Evolutionary conservation across 2,888 invertebrate genomes (phyloP), one percentile per base, ranked within the genome.

Genomic region (Dasypolia templi): DNA sequence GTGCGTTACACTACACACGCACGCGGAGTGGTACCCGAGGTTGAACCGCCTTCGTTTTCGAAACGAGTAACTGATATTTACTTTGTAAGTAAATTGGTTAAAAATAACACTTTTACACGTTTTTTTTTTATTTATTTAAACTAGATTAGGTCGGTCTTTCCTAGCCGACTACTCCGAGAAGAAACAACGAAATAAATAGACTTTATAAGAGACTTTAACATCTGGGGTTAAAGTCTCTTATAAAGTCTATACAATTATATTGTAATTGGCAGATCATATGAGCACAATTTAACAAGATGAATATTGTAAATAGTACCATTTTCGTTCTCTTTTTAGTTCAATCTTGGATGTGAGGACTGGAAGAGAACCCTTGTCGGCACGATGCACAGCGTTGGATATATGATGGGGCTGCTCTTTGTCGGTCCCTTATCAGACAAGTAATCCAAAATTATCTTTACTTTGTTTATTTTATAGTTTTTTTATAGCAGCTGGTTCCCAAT

Each of bases 361-460:
- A 94, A 93, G 86, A 88, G 95, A 62, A 92, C 95, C 0, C 83
- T 96, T 44, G 91, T 95, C 32, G 96, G 96, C 17, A 95, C 96
- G 9, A 90, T 97, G 58, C 96, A 97, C 86, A 96, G 95, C 81
- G 83, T 94, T 51, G 97, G 97, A 14, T 96, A 96, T 78, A 96
- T 97, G 82, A 88, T 96, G 26, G 97, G 97, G 2, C 87, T 97
- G 51, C 94, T 96, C 42, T 89, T 96, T 39, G 46, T 77, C 0
- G 85, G 86, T 0, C 75, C 86, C 49, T n/a, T 81, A 26, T 86
- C 85, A 70, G 85, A 86, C 67, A 86, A 83, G 86, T 86, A 78
- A 53, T 32, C 22, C 7, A 58, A 17, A 12, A 29, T 51, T 32
- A n/a, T 46, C 3, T 42, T 51, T 26, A 26, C 35, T 65, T 35